phyloP scores from a whole-genome alignment of 2,888 invertebrate species.

The Polymixis lichenea region DNA sequence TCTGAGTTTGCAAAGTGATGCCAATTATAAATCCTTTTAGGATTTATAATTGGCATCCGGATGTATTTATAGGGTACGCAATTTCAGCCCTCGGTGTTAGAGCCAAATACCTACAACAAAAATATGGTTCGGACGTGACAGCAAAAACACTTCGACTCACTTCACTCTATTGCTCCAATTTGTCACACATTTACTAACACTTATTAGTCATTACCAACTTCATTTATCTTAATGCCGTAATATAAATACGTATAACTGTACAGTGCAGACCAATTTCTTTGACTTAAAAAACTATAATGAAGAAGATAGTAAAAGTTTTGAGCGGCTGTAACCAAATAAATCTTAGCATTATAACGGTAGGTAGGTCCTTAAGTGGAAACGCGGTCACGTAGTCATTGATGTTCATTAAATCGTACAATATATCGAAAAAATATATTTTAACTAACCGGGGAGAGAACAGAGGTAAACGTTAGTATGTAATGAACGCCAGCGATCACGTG shows the following conservation, averaged over 20 bases:
- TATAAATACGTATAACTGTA: neutral
- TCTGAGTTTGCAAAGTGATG: neutral
- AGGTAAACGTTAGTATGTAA: too few relatives aligned
- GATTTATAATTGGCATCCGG: neutral
- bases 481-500: too few relatives aligned
- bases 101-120: neutral
- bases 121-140: neutral
- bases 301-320: neutral
- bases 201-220: neutral
- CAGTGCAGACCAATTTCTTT: neutral
- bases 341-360: too few relatives aligned
- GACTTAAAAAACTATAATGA: neutral
- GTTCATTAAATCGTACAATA: too few relatives aligned
- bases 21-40: conserved; percentile 15
- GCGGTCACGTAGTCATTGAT: too few relatives aligned
- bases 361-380: too few relatives aligned
- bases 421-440: too few relatives aligned
- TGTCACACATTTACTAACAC: too few relatives aligned
- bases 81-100: neutral
- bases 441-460: too few relatives aligned
- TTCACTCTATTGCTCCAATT: too few relatives aligned
- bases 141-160: neutral
- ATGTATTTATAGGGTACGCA: neutral
- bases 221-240: neutral
- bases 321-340: neutral